Conservation (phyloP, 2,113 vertebrate species). For the Tragulus kanchil region DNA sequence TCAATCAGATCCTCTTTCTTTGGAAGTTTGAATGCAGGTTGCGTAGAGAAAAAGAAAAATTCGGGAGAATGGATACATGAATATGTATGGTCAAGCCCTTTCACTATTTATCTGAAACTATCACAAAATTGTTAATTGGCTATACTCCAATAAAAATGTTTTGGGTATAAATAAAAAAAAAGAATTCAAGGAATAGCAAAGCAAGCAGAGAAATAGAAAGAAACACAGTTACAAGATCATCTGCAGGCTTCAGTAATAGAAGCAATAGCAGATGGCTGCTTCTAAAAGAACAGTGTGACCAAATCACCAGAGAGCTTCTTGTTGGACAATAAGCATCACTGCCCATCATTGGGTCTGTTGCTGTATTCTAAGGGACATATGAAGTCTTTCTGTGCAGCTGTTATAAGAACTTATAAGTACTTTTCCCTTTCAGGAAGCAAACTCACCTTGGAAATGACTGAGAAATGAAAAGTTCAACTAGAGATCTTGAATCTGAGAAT, state of each 20-base stretch:
- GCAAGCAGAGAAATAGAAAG: not conserved
- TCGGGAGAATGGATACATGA: not conserved
- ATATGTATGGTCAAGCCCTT: too few species aligned
- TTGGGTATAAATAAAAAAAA: not conserved
- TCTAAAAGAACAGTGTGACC: not conserved
- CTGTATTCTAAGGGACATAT: not conserved
- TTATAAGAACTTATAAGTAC: not conserved
- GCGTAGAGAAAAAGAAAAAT: not conserved
- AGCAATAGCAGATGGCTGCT: not conserved
- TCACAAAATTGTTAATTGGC: too few species aligned
- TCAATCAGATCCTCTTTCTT: not conserved
- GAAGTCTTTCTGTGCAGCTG: not conserved
- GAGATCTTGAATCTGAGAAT: not conserved
- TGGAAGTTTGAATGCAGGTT: not conserved
- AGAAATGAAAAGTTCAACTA: not conserved
- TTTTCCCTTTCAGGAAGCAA: not conserved
- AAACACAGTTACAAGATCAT: not conserved
- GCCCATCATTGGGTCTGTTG: not conserved
- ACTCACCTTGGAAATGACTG: not conserved
- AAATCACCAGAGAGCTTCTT: not conserved
- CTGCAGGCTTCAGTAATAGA: not conserved
- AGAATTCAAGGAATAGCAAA: not conserved
- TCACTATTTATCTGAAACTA: too few species aligned
- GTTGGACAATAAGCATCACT: not conserved
- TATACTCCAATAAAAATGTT: too few species aligned